Base-by-base conservation (phyloP, 64 coral and sea anemone species). In the Pachyseris speciosa region DNA sequence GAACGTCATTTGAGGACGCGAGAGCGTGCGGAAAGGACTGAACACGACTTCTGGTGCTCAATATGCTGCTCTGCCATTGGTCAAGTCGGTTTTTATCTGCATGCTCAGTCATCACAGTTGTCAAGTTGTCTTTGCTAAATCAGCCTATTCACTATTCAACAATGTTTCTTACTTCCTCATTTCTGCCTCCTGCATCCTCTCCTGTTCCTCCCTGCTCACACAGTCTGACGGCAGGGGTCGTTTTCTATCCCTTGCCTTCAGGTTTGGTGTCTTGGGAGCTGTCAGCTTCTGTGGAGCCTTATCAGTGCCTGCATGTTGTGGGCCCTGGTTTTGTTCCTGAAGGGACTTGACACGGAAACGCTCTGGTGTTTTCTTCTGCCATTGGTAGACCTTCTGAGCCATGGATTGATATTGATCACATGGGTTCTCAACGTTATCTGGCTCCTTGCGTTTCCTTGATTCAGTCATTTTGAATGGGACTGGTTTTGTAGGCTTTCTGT, bases 401-500 rank as follows among this genome's bases (percentile, higher is more conserved):
- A 94, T 90, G 9, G 93, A 90, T 33, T 88, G 69, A 39, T 78
- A 94, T 3, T 80, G 52, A 13, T 75, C 93, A 34, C 69, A 67
- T 10, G 66, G 44, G 20, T 66, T 90, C 6, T 81, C 50, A 49
- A 75, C 92, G 9, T 28, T 80, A 9, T 94, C 93, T 50, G 78
- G 63, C 11, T 34, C 43, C 24, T 94, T 94, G 0, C 93, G 68
- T 38, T 94, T 94, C 19, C 57, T 75, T 42, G 78, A 61, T 57
- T 87, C 71, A 58, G 76, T 70, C 20, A 99, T 90, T 7, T 93
- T 88, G 81, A 99, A 99, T 47, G 97, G 97, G 22, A 90, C 69
- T 55, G 93, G 97, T 37, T 88, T 63, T 20, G 97, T 99, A 25
- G 83, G 78, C 59, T 79, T 80, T 39, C 74, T 90, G 67, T 87